These are phyloP conservation scores for Netelia inedita DNA, from an alignment of 2,888 invertebrate species.

Conservation along the genomic window DNA sequence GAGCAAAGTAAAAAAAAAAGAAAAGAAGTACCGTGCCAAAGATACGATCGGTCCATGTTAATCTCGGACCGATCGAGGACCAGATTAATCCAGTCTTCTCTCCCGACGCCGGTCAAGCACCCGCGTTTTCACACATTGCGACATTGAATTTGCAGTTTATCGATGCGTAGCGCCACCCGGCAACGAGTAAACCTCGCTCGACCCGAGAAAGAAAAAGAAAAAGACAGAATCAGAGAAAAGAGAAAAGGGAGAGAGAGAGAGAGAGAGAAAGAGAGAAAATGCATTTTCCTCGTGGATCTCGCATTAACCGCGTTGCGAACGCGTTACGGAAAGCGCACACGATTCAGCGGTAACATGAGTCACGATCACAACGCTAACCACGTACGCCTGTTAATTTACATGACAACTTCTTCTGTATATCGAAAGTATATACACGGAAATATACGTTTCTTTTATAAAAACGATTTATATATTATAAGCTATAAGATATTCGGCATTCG, in stretches of 20 bases:
- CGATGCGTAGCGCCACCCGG: slow-evolving; percentile 79
- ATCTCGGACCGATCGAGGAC: slow-evolving; percentile 49
- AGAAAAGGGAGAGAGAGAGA: slow-evolving; percentile 11
- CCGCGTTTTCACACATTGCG: slow-evolving; percentile 66
- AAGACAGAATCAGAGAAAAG: slow-evolving; percentile 35
- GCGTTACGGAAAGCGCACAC: slow-evolving; percentile 4
- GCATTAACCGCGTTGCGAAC: slow-evolving; percentile 36
- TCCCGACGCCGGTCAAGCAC: slow-evolving; percentile 47
- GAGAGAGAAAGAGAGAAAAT: slow-evolving; percentile 35
- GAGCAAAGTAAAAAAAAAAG: slow-evolving; percentile 55
- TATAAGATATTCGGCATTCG: slow-evolving; percentile 28
- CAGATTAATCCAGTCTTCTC: slow-evolving; percentile 62
- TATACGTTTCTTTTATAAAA: slow-evolving; percentile 38
- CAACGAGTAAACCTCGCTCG: slow-evolving; percentile 76
- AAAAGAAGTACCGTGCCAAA: slow-evolving; percentile 66
- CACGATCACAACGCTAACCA: slow-evolving; percentile 58
- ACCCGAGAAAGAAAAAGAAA: slow-evolving; percentile 47
- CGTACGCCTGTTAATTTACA: slow-evolving; percentile 50
- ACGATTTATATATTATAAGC: slow-evolving; percentile 12
- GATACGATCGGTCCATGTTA: slow-evolving; percentile 66
- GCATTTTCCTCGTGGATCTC: slow-evolving; percentile 49
- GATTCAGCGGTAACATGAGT: slow-evolving; percentile 63
- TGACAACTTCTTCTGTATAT: slow-evolving; percentile 55
- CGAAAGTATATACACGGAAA: slow-evolving; percentile 39
- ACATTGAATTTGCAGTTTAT: slow-evolving; percentile 80